Base-by-base conservation (phyloP, 2,888 invertebrate genomes). In the Noctua janthe region DNA sequence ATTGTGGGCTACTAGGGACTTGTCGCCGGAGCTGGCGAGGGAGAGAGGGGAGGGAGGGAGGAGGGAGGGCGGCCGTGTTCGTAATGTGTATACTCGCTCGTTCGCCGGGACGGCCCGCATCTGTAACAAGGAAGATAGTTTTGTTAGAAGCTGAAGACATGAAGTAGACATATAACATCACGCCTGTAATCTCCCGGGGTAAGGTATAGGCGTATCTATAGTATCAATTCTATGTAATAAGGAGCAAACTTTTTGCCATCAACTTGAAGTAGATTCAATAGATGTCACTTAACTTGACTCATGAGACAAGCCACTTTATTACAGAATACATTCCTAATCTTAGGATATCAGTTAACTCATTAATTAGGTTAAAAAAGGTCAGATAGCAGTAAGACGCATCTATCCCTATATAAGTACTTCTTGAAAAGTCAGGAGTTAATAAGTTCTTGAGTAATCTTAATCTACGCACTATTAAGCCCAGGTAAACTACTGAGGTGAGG, bases 31-130 rank as follows among this genome's bases (percentile, higher is more conserved):
- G 72, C 95, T 95, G 82, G 96, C 96, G 49, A 97, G 95, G 91
- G 94, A 94, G 10, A 97, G 95, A 2, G 97, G 97, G 35, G 97
- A 97, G 0, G 97, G 97, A 0, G 97, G 97, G 29, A 97, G 94
- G n/a, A 96, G 93, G 20, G 97, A 96, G 51, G 98, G 97, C 78
- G 98, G 98, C 69, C 98, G 97, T 93, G 98, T 98, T 83, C 99
- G 97, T 76, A 99, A 97, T 59, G 98, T 98, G 96, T 99, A 99
- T 91, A 98, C 98, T 67, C 99, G 97, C 93, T 99, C 98, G 91
- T 97, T 97, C 90, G 98, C 98, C 23, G 98, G 97, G 89, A 98
- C 98, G 89, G 98, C 98, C 92, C 98, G 97, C 92, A 97, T 97
- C 97, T 97, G 95, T 0, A 94, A 94, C 88, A 83, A 89, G 2